These are phyloP conservation scores for Echiichthys vipera DNA, from an alignment of 2,797 vertebrate species.

Conservation along the genomic window DNA sequence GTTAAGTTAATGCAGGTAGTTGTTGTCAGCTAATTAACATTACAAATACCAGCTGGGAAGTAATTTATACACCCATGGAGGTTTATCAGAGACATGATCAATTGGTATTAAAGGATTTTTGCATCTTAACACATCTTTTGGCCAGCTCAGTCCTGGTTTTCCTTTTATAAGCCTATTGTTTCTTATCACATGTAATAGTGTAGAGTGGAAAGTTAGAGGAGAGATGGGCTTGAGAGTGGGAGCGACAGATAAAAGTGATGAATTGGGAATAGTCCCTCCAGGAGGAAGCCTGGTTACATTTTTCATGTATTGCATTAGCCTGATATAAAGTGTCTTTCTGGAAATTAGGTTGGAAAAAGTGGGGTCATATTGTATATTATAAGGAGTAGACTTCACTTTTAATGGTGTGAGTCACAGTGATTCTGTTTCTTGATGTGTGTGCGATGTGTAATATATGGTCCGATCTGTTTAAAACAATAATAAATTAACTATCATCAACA, in stretches of 20 bases:
- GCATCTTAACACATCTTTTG: neutral
- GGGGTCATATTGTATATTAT: neutral
- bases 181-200: neutral
- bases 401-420: neutral
- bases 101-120: neutral
- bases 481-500: too few species aligned
- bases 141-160: neutral
- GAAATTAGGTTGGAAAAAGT: neutral
- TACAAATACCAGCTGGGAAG: conserved; percentile 5
- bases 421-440: neutral
- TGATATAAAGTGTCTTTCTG: neutral
- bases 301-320: neutral
- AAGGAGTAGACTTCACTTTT: neutral
- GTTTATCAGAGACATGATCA: neutral
- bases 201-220: neutral
- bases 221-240: neutral
- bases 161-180: neutral
- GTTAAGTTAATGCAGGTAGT: neutral
- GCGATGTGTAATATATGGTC: too few species aligned
- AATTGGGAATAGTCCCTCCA: neutral
- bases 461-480: too few species aligned
- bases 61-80: neutral
- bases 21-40: conserved; percentile 14
- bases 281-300: neutral
- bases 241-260: neutral